Percentiles rank a stretch among this genome's conserved stretches.
Evolutionary conservation across 2,888 invertebrate species (phyloP).

Genomic region (Zelleria hepariella): DNA sequence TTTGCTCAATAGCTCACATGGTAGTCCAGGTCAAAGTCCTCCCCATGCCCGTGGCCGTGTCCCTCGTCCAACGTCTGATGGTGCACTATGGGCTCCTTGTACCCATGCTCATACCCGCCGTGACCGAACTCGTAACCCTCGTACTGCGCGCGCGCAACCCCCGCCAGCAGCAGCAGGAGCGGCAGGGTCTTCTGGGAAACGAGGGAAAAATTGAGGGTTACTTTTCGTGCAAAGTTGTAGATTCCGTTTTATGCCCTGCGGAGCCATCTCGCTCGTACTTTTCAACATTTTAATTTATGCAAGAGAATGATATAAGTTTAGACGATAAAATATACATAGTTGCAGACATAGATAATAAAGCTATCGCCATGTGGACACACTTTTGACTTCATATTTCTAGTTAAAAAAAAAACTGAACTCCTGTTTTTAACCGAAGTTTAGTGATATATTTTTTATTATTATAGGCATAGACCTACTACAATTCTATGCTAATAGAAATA

Average conservation of each 20-base stretch:
- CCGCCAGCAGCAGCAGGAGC: constrained; percentile 29
- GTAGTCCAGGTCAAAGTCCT: constrained; percentile 57
- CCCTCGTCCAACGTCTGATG: constrained; percentile 37
- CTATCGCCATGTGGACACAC: too few species aligned
- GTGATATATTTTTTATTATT: too few species aligned
- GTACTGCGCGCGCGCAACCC: constrained; percentile 38
- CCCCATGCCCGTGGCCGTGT: constrained; percentile 22
- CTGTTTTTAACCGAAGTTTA: too few species aligned
- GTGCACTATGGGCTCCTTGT: constrained; percentile 10
- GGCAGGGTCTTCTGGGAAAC: constrained; percentile 32
- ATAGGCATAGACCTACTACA: too few species aligned
- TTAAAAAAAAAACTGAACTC: too few species aligned
- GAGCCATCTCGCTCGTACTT: too few species aligned
- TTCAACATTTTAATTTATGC: too few species aligned
- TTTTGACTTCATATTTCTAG: too few species aligned
- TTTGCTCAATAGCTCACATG: constrained; percentile 42
- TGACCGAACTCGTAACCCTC: constrained; percentile 50
- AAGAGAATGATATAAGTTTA: too few species aligned
- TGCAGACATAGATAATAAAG: too few species aligned
- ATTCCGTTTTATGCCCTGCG: background rate
- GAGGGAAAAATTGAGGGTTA: background rate
- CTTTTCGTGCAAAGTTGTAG: background rate
- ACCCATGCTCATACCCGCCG: constrained; percentile 17
- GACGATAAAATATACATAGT: too few species aligned
- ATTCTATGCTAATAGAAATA: too few species aligned